Conservation (phyloP, 2,113 vertebrate species). For the Chamaetylas fuelleborni region DNA sequence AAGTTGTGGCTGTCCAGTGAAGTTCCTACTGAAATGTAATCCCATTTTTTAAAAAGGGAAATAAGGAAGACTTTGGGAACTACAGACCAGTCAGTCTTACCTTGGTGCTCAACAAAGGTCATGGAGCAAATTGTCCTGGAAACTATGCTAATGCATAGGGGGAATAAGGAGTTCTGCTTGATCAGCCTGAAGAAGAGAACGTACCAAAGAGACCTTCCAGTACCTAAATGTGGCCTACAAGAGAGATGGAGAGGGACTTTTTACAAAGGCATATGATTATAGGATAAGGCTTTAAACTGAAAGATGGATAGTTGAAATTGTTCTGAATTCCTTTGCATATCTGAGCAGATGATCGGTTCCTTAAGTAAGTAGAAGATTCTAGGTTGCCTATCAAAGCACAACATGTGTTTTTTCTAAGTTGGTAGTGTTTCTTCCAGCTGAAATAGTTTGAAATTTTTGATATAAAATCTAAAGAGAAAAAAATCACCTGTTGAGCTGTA, state of each 20-base stretch:
- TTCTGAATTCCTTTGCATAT: background rate
- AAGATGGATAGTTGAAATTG: background rate
- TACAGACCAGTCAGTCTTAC: background rate
- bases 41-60: background rate
- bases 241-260: background rate
- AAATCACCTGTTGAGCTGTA: background rate
- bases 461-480: background rate
- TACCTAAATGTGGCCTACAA: background rate
- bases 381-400: background rate
- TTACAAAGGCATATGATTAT: background rate
- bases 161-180: background rate
- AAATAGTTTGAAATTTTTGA: background rate
- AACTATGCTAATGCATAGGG: background rate
- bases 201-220: background rate
- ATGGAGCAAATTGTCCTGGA: background rate
- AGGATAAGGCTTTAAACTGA: background rate
- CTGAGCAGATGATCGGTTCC: background rate
- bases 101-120: background rate
- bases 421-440: background rate
- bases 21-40: background rate
- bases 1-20: background rate
- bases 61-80: accelerated
- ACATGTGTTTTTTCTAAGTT: background rate
- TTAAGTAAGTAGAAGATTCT: background rate
- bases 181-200: background rate